These are phyloP conservation scores for Aphis gossypii DNA, from an alignment of 1,140 invertebrate genomes.

Conservation along the genomic window DNA sequence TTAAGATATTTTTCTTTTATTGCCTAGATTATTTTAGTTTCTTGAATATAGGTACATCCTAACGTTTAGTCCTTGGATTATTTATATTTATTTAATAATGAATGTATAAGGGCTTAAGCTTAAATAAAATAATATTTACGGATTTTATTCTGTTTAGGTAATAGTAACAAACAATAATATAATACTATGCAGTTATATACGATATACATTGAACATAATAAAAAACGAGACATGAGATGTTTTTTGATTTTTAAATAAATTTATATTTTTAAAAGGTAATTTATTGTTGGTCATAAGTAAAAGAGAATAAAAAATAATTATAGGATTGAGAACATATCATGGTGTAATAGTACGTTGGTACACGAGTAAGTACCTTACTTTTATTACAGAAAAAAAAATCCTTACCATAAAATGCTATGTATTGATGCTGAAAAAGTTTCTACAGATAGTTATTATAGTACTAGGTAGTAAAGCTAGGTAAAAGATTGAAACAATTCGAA, in stretches of 20 bases:
- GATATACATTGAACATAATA: neutral
- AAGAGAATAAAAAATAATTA: neutral
- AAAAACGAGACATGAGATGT: neutral
- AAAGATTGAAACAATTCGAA: neutral
- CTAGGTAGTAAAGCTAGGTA: neutral
- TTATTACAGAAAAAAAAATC: neutral
- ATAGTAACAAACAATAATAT: neutral
- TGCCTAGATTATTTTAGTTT: constrained; percentile 6
- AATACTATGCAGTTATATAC: neutral
- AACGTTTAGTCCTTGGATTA: neutral
- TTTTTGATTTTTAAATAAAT: constrained; percentile 9
- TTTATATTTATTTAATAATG: neutral
- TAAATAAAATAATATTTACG: neutral
- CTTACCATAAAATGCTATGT: neutral
- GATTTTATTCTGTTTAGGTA: neutral
- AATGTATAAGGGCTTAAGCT: neutral
- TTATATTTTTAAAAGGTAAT: neutral
- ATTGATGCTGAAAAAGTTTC: neutral
- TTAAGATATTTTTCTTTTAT: constrained; percentile 21
- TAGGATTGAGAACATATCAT: neutral
- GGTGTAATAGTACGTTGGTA: too few species aligned
- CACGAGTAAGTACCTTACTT: neutral
- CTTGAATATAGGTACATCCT: neutral
- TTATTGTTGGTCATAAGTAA: neutral
- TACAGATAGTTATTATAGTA: neutral